Evolutionary conservation across 2,888 invertebrate species (phyloP).

Genomic region (Hetaerina titia): DNA sequence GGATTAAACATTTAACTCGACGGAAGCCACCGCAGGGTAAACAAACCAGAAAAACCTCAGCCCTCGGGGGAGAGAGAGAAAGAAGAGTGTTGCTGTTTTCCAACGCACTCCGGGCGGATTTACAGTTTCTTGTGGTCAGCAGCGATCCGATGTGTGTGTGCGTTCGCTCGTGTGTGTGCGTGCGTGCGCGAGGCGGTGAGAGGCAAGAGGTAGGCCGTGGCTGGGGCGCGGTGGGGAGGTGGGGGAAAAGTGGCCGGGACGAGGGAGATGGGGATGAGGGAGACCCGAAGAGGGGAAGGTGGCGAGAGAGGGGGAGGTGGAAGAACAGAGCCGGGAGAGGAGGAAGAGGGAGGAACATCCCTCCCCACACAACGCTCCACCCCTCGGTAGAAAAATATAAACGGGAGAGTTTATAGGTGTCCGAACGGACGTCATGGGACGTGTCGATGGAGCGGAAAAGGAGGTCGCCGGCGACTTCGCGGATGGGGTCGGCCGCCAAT

Average conservation of each 20-base stretch:
- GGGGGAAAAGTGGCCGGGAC: neutral
- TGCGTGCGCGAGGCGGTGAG: neutral
- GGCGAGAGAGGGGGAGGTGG: neutral
- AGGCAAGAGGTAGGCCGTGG: neutral
- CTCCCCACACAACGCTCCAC: neutral
- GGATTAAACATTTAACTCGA: constrained; percentile 3
- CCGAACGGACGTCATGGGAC: neutral
- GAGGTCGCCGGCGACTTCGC: neutral
- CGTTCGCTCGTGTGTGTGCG: neutral
- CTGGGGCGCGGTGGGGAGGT: neutral
- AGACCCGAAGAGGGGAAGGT: neutral
- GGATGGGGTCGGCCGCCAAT: neutral
- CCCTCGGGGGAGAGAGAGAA: neutral
- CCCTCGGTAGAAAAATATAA: neutral
- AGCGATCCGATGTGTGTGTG: neutral
- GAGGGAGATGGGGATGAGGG: neutral
- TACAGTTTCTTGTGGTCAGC: constrained; percentile 62
- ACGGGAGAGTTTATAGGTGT: neutral
- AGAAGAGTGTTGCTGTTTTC: constrained; percentile 46
- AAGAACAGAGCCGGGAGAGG: neutral
- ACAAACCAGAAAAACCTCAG: constrained; percentile 31
- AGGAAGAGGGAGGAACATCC: neutral
- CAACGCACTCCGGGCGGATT: neutral
- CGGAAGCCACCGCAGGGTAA: neutral
- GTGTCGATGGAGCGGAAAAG: constrained; percentile 33